Conservation (phyloP, 2,113 vertebrate genomes). For the Petrocephalus microphthalmus region DNA sequence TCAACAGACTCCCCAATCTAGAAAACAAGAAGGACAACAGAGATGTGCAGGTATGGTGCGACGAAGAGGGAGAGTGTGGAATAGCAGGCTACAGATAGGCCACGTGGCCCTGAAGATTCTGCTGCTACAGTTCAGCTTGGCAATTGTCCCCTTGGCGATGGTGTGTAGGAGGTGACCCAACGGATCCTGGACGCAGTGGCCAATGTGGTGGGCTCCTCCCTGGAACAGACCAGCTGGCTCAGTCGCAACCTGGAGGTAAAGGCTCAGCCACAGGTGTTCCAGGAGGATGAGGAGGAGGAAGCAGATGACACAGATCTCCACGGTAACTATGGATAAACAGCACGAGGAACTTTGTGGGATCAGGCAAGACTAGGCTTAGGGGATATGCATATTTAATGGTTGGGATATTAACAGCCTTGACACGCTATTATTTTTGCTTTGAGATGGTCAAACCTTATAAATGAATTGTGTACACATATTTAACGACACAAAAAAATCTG, state of each 20-base stretch:
- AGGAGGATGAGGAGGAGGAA: constrained; percentile 68
- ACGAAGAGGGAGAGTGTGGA: not conserved
- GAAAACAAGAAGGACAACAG: constrained; percentile 89
- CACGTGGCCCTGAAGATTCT: not conserved
- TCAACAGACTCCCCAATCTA: constrained; percentile 78
- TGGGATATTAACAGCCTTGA: not conserved
- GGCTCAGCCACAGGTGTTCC: constrained; percentile 81
- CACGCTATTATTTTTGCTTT: not conserved
- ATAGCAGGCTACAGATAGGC: not conserved
- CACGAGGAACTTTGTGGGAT: not conserved
- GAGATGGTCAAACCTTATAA: not conserved
- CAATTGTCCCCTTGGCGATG: not conserved
- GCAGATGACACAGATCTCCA: constrained; percentile 60
- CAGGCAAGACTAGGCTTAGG: not conserved
- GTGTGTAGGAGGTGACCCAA: constrained; percentile 82
- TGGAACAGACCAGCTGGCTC: constrained; percentile 97
- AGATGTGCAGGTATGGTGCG: constrained; percentile 80
- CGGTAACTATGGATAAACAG: constrained; percentile 52
- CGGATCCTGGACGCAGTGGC: constrained; percentile 86
- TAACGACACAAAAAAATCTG: not conserved
- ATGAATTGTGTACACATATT: not conserved
- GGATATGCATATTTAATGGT: not conserved
- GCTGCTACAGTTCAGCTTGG: not conserved
- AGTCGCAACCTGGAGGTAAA: constrained; percentile 95
- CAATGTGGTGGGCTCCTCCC: constrained; percentile 83